Base-by-base conservation (phyloP, 2,888 invertebrate genomes). In the Caenorhabditis plicata region DNA sequence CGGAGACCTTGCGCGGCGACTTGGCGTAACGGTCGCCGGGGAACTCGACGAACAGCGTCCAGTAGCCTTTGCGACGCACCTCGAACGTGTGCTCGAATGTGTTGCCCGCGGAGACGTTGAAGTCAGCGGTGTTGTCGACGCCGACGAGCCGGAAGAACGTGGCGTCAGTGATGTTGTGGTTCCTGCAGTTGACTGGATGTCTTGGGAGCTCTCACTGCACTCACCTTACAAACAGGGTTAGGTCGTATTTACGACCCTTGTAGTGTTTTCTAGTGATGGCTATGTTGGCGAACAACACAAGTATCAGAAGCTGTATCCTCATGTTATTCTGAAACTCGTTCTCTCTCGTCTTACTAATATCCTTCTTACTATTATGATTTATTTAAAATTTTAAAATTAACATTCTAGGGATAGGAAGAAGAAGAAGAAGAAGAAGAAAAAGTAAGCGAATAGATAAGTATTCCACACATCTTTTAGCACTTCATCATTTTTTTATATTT, bases 1-100 rank as follows among this genome's bases (percentile, higher is more conserved):
- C 5, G 15, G 13, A 36, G 17, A 71, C 71, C 44, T 79, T 79
- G 50, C 75, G 57, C 3, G 77, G 79, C 13, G 75, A 78, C 46
- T 72, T 74, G 7, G 73, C 74, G 41, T 75, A 78, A 20, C 78
- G 68, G 63, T 78, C 77, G 25, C 72, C 68, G n/a, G 79, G 79
- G 44, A 79, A 79, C 47, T 79, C 79, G 46, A 79, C 79, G 48
- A 79, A 80, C 35, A 79, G 52, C 25, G 79, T 80, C 79, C 79
- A 79, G 49, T 65, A 78, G 4, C 79, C 79, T 51, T 78, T 78
- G 31, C 79, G 53, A 38, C 73, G 69, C 17, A 79, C 77, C 62
- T 80, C 74, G 43, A 80, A 78, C 31, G 74, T 72, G 46, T 80
- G 78, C 32, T 80, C 79, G 53, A 80, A 80, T 9, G 72, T 80